phyloP scores from a whole-genome alignment of 2,888 invertebrate genomes.

The Teinopalpus imperialis region DNA sequence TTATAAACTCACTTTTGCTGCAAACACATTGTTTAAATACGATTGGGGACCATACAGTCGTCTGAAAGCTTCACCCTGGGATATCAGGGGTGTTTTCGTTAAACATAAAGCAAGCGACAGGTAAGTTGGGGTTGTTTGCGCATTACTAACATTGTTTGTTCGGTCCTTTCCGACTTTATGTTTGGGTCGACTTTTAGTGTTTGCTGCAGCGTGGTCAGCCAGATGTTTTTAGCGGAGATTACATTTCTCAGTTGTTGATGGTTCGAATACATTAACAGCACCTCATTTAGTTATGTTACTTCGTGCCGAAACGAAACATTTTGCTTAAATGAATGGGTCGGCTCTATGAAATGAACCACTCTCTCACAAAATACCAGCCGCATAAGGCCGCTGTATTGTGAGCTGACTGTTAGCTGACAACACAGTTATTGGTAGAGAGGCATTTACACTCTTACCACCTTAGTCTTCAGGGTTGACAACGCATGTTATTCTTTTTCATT shows the following conservation, averaged over 20 bases:
- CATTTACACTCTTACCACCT: no score
- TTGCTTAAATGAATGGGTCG: no score
- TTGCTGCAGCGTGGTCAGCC: conserved; percentile 16
- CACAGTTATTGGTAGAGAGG: no score
- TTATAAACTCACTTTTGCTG: conserved; percentile 2
- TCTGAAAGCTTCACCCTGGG: conserved; percentile 29
- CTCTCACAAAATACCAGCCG: no score
- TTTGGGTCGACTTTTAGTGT: conserved; percentile 36
- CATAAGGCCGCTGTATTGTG: no score
- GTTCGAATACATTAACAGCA: conserved; percentile 4
- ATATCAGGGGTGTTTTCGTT: conserved; percentile 51
- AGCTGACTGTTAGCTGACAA: no score
- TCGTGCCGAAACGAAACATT: no score
- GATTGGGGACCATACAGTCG: conserved; percentile 4
- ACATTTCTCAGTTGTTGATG: conserved; percentile 11
- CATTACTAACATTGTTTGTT: conserved; percentile 52
- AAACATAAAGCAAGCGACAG: conserved; percentile 45
- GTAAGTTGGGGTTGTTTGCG: conserved; percentile 47
- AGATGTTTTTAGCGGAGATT: conserved; percentile 18
- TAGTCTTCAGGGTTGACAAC: no score
- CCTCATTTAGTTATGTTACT: no score
- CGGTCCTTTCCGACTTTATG: conserved; percentile 38
- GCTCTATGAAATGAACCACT: no score
- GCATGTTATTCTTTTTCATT: no score
- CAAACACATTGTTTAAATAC: conserved; percentile 20